Conservation (phyloP, 1,140 invertebrate species). For the Bacillus rossius region DNA sequence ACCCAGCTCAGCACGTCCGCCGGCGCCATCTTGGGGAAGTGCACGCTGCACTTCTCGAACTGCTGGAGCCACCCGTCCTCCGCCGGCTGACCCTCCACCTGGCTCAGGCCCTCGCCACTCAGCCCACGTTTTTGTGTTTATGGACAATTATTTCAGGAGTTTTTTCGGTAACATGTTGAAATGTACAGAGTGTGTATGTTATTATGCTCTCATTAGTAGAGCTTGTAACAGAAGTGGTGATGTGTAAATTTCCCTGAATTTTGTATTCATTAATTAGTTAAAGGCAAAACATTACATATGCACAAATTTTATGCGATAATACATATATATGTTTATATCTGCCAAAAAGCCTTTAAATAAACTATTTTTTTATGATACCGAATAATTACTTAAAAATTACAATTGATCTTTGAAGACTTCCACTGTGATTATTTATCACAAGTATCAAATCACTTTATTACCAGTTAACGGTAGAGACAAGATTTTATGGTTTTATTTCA, state of each 20-base stretch:
- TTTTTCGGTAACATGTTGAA: background rate
- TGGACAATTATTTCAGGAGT: background rate
- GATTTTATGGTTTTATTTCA: too few relatives aligned
- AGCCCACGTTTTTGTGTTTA: background rate
- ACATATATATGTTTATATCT: too few relatives aligned
- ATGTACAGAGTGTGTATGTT: background rate
- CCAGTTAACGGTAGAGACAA: too few relatives aligned
- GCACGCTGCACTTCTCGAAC: background rate
- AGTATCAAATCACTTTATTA: too few relatives aligned
- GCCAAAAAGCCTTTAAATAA: too few relatives aligned
- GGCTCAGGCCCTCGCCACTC: background rate
- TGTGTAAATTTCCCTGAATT: background rate
- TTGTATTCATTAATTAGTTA: too few relatives aligned
- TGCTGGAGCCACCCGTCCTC: conserved; percentile 4
- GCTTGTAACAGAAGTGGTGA: background rate
- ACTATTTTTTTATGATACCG: too few relatives aligned
- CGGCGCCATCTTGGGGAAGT: conserved; percentile 10
- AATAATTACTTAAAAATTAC: too few relatives aligned
- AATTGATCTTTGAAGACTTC: too few relatives aligned
- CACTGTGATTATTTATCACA: too few relatives aligned
- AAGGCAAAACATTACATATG: too few relatives aligned
- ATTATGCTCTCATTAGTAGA: background rate
- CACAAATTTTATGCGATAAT: too few relatives aligned
- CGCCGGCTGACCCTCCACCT: background rate
- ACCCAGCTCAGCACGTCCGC: background rate